Base-by-base conservation (phyloP, 2,888 invertebrate genomes). In the Sussaba pulchella region DNA sequence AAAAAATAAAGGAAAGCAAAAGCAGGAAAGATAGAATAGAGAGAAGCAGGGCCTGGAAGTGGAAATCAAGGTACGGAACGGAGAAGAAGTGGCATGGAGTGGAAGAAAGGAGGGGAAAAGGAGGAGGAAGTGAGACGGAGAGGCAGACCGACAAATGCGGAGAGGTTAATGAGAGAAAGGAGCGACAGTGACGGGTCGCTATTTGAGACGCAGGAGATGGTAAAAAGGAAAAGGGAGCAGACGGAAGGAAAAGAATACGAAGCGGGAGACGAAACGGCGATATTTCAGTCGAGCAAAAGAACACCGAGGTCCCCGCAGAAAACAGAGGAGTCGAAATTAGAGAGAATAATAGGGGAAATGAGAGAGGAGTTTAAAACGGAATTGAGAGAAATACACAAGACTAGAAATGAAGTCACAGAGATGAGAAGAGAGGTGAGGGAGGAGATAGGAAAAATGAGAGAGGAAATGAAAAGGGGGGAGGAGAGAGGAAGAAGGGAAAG, bases 101-200 rank as follows among this genome's bases (percentile, higher is more conserved):
- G 14, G 17, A 47, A 54, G 10, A 59, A 6, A 36, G 26, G 36
- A 14, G 9, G 17, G 9, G 24, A 14, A 17, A 59, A 8, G 0
- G 57, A 57, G 4, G 57, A 57, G 1, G 31, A n/a, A 9, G 8
- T 14, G 9, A 9, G 14, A 4, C n/a, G 57, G 31, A 57, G 57
- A 36, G 57, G 57, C 9, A 57, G 57, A 6, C 36, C 17, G 36
- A 31, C 36, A 31, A 57, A 31, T 14, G 57, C 57, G 9, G 57
- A 57, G 14, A 36, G 57, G 9, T 36, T 57, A 2, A 8, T 17
- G 57, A 57, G 57, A 17, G 57, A 14, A 17, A 57, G 57, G 17
- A 6, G 14, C 1, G 31, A 36, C 2, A 31, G 31, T 26, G 36
- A 31, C 12, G 57, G 57, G 14, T 57, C 57, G 10, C 31, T 31